Conservation (phyloP, 2,113 vertebrate genomes). For the Psophia crepitans region DNA sequence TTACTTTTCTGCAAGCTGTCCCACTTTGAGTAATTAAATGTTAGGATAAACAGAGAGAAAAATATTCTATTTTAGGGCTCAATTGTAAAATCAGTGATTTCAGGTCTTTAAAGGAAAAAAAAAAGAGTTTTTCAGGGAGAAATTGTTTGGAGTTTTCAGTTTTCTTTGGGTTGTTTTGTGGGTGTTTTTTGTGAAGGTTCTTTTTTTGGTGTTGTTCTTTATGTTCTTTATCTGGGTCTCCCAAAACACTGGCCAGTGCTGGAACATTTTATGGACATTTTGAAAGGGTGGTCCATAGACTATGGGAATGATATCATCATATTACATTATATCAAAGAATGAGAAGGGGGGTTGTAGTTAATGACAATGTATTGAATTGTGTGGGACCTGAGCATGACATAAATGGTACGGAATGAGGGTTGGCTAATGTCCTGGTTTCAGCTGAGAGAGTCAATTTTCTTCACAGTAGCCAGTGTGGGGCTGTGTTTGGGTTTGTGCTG, state of each 20-base stretch:
- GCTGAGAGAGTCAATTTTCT: too few relatives aligned
- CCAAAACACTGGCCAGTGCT: not conserved
- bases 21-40: not conserved
- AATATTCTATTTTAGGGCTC: not conserved
- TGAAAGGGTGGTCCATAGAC: too few relatives aligned
- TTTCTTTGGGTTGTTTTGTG: not conserved
- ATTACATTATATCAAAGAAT: too few relatives aligned
- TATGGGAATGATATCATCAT: too few relatives aligned
- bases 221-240: not conserved
- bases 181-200: not conserved
- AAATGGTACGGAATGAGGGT: too few relatives aligned
- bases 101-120: not conserved
- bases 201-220: not conserved
- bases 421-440: too few relatives aligned
- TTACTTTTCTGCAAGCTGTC: not conserved
- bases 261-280: too few relatives aligned
- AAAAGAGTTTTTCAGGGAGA: not conserved
- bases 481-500: too few relatives aligned
- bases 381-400: too few relatives aligned
- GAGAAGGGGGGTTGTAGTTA: too few relatives aligned
- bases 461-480: too few relatives aligned
- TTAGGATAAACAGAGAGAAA: not conserved
- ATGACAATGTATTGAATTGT: too few relatives aligned
- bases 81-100: not conserved
- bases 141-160: fast-evolving